Conservation (phyloP, 1,140 invertebrate species). For the Sycophila sp. region DNA sequence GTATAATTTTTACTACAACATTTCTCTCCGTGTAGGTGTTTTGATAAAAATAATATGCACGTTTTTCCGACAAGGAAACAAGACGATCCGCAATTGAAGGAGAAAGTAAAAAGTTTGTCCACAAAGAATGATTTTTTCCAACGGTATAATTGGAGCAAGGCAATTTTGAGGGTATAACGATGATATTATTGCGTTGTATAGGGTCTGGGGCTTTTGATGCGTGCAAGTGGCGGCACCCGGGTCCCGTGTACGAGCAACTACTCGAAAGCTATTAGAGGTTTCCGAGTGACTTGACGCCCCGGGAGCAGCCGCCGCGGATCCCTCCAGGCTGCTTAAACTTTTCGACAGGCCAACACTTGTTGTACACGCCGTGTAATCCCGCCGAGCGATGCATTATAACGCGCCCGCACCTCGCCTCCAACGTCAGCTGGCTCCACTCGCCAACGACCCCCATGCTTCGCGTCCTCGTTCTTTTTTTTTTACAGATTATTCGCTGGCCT, state of each 20-base stretch:
- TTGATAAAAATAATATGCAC: too few species aligned
- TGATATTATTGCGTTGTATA: conserved; percentile 5
- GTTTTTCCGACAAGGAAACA: too few species aligned
- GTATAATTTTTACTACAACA: too few species aligned
- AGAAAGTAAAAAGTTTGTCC: too few species aligned
- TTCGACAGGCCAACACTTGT: conserved; percentile 52
- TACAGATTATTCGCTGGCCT: too few species aligned
- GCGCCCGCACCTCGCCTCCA: not conserved
- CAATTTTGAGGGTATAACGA: conserved; percentile 2
- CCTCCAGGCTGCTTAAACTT: conserved; percentile 61
- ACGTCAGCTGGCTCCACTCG: not conserved
- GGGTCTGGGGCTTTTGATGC: too few species aligned
- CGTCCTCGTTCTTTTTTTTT: too few species aligned
- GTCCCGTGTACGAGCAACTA: not conserved
- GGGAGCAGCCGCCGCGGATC: conserved; percentile 51
- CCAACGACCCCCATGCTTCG: not conserved
- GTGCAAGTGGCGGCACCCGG: too few species aligned
- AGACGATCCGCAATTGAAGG: too few species aligned
- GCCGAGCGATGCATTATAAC: not conserved
- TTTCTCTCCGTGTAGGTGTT: too few species aligned
- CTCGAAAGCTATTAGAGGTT: conserved; percentile 60
- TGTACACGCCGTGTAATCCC: conserved; percentile 5
- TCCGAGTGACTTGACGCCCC: conserved; percentile 58
- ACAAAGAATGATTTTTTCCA: too few species aligned
- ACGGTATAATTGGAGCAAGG: too few species aligned